Base-by-base conservation (phyloP, 2,113 vertebrate species). In the Psettodes erumei region DNA sequence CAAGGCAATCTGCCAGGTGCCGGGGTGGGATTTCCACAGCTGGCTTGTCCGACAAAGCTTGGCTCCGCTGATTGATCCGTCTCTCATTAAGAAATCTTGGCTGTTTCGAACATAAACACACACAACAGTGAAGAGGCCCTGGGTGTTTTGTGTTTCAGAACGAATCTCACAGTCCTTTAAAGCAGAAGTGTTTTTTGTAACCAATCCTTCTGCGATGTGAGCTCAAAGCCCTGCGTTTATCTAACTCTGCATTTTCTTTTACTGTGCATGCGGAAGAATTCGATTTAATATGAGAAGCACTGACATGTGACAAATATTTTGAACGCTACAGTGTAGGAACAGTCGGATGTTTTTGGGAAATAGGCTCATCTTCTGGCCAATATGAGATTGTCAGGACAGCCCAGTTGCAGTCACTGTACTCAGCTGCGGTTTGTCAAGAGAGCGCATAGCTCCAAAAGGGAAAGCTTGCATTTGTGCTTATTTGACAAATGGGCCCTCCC, bases 41-140 rank as follows among this genome's bases (percentile, higher is more conserved):
- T 73, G 60, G 61, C 32, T 69, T 82, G 81, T 86, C 88, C 88
- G 73, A 78, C 68, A 58, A 71, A 79, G 85, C 85, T 76, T 37
- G 75, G 74, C 75, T 56, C 38, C 58, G 19, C 37, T 65, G 71
- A 86, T 84, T 89, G 90, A 90, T 88, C 67, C 6, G 35, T 42
- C 66, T 66, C 81, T 88, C 59, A 64, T 71, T 88, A 75, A 50
- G 64, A 73, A 63, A 51, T 13, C 19, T n/a, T 6, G 15, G 27
- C 21, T 25, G 48, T 25, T 51, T 51, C 12, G 27, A 51, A 51
- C 48, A 51, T 51, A 12, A 51, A 23, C 8, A 51, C n/a, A n/a
- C n/a, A n/a, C n/a, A n/a, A 43, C 33, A 71, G 37, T 45, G 50
- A 51, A 72, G 42, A 6, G 30, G 32, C 32, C 9, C 9, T 21